Conservation (phyloP, 2,797 vertebrate species). For the Pangasius mekongensis region DNA sequence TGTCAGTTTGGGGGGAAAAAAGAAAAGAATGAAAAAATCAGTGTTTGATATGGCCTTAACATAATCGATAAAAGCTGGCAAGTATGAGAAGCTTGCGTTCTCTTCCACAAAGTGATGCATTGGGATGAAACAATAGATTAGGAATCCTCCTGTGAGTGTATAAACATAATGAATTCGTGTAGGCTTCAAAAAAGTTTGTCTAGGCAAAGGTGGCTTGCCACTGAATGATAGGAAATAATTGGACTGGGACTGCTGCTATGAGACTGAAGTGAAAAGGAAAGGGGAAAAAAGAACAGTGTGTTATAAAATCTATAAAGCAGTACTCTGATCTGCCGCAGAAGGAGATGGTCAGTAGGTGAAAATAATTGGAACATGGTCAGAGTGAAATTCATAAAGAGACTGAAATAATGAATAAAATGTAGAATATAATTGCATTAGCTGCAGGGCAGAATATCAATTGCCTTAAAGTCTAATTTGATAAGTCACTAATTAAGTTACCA, state of each 20-base stretch:
- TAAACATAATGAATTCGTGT: conserved; percentile 60
- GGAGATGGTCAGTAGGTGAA: conserved; percentile 61
- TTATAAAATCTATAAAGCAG: conserved; percentile 65
- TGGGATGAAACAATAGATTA: conserved; percentile 51
- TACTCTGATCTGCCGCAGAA: conserved; percentile 66
- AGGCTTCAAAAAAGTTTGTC: conserved; percentile 57
- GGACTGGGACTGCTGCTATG: conserved; percentile 64
- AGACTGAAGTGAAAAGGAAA: conserved; percentile 42
- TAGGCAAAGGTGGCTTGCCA: conserved; percentile 48
- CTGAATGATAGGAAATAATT: conserved; percentile 70
- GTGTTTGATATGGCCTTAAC: conserved; percentile 37
- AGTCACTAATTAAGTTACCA: conserved; percentile 75
- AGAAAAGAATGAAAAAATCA: not conserved
- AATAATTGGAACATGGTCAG: conserved; percentile 63
- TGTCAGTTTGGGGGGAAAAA: not conserved
- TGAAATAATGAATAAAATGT: conserved; percentile 62
- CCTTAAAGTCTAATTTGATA: conserved; percentile 73
- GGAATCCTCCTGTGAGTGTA: conserved; percentile 48
- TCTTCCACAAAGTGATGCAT: conserved; percentile 23
- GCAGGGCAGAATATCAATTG: conserved; percentile 73
- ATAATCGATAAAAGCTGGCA: conserved; percentile 53
- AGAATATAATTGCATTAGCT: conserved; percentile 76
- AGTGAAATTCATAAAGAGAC: conserved; percentile 60
- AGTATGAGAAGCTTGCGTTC: conserved; percentile 27
- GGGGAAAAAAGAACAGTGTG: conserved; percentile 21